Evolutionary conservation across 2,113 vertebrate genomes (phyloP).

Genomic region (Archilochus colubris): DNA sequence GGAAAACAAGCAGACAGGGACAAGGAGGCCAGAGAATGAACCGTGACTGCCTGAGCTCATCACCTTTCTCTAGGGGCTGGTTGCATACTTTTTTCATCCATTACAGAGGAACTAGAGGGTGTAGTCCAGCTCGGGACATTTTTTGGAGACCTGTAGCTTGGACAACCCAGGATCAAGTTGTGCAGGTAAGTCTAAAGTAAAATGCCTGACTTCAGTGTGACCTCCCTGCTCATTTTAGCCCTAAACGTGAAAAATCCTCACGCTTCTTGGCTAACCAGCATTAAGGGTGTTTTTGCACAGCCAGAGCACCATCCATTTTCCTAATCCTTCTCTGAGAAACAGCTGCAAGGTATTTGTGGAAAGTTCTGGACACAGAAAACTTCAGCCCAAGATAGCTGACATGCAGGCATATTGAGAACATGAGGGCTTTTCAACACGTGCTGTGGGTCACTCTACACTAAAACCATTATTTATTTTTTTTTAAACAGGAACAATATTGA

Average conservation of each 20-base stretch:
- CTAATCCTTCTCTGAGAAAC: neutral
- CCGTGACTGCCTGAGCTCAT: neutral
- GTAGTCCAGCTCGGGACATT: neutral
- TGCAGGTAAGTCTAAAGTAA: neutral
- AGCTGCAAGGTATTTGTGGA: neutral
- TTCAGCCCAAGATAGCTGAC: neutral
- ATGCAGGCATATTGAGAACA: neutral
- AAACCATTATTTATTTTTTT: neutral
- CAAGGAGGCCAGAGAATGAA: neutral
- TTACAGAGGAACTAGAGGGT: neutral
- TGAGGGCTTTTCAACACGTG: neutral
- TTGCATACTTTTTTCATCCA: neutral
- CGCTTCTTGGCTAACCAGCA: neutral
- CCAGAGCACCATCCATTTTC: neutral
- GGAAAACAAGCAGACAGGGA: constrained; percentile 35
- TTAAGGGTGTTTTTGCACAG: neutral
- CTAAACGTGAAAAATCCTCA: neutral
- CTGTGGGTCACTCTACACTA: neutral
- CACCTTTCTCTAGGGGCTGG: neutral
- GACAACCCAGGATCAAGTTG: neutral
- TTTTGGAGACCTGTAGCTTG: neutral
- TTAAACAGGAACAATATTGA: neutral
- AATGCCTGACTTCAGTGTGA: neutral
- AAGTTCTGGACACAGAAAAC: neutral
- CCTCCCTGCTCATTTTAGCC: neutral